Conservation (phyloP, 2,888 invertebrate species). For the Rhodophaea formosa region DNA sequence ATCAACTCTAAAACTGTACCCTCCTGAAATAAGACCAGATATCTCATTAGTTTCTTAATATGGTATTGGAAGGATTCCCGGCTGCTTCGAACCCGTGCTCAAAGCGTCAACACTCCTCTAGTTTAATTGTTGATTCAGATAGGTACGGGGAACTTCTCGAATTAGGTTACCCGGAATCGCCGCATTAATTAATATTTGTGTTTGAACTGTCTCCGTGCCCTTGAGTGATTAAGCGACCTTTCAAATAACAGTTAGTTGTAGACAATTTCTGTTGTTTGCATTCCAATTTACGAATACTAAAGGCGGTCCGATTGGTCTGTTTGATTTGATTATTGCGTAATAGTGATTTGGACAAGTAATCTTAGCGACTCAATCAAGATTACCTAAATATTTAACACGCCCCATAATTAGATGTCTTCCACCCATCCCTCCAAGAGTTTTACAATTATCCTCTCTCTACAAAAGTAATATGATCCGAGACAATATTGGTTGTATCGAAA, state of each 20-base stretch:
- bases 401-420: conserved; percentile 15
- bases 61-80: neutral
- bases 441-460: conserved; percentile 52
- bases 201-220: conserved; percentile 73
- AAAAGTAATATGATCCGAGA: conserved; percentile 64
- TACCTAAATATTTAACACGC: neutral
- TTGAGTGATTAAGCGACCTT: conserved; percentile 75
- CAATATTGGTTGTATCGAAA: conserved; percentile 71
- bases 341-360: conserved; percentile 25
- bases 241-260: conserved; percentile 67
- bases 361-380: neutral
- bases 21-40: neutral
- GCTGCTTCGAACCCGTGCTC: conserved; percentile 22
- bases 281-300: conserved; percentile 47
- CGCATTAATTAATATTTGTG: conserved; percentile 78
- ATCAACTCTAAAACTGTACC: neutral
- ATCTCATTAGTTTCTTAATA: conserved; percentile 7
- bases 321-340: conserved; percentile 41
- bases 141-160: conserved; percentile 67
- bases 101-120: conserved; percentile 50
- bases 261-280: conserved; percentile 65
- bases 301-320: conserved; percentile 40
- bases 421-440: conserved; percentile 38
- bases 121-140: conserved; percentile 75
- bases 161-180: conserved; percentile 73